Conservation (phyloP, 2,888 invertebrate genomes). For the Cartodere bifasciata region DNA sequence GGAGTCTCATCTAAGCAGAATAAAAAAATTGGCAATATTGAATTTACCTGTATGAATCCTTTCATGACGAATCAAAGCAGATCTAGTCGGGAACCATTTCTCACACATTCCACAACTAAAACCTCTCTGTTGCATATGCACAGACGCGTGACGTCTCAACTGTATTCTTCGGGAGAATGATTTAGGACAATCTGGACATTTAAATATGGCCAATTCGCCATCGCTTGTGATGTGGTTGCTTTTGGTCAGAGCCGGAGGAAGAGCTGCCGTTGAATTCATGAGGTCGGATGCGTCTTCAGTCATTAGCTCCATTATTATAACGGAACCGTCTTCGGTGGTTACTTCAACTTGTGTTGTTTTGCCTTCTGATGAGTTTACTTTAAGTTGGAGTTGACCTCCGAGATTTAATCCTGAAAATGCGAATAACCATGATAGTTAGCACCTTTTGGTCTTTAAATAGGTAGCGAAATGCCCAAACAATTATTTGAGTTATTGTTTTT, state of each 20-base stretch:
- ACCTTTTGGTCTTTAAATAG: too few species aligned
- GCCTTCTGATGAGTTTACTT: constrained; percentile 29
- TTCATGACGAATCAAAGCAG: constrained; percentile 55
- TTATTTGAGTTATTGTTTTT: too few species aligned
- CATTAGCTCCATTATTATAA: constrained; percentile 36
- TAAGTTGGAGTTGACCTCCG: constrained; percentile 31
- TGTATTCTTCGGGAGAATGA: constrained; percentile 48
- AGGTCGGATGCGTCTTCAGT: constrained; percentile 29
- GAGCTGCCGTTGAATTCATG: too few species aligned
- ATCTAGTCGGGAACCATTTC: constrained; percentile 52
- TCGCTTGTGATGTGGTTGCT: constrained; percentile 21
- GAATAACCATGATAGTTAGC: background rate
- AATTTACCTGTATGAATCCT: constrained; percentile 59
- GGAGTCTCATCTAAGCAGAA: too few species aligned
- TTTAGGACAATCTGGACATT: constrained; percentile 49
- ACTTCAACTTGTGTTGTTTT: constrained; percentile 35
- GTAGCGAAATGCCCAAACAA: too few species aligned
- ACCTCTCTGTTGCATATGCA: constrained; percentile 46
- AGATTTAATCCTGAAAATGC: constrained; percentile 25
- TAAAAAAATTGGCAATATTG: too few species aligned
- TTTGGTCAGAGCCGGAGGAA: constrained; percentile 1
- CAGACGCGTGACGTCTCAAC: constrained; percentile 46
- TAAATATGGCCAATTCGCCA: constrained; percentile 37
- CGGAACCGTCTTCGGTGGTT: constrained; percentile 36
- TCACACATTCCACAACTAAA: constrained; percentile 48